Base-by-base conservation (phyloP, 2,888 invertebrate genomes). In the Watsonalla binaria region DNA sequence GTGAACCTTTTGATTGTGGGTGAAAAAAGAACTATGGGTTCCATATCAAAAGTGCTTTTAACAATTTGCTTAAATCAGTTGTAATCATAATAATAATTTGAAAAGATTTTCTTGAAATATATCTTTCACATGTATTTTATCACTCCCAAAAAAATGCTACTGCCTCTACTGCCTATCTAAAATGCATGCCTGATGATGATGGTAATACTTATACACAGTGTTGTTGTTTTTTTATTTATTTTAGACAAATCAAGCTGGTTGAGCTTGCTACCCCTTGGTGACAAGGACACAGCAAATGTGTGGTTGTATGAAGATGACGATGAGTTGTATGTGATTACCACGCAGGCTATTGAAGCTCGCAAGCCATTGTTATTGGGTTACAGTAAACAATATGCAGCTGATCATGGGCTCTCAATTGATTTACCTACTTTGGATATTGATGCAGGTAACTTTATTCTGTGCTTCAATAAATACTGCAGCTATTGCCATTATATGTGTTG, bases 201-300 rank as follows among this genome's bases (percentile, higher is more conserved):
- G 5, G 4, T 14, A 45, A 15, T 24, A 46, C 33, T 14, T 35
- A 15, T 24, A 46, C 33, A 46, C 2, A 48, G 11, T 34, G 14
- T 14, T 54, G 13, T 13, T 48, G 14, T 35, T 45, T 46, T 39
- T 8, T 54, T 53, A 6, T 46, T 33, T 52, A 60, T 59, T 65
- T 37, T 62, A 86, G 86, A 86, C 62, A 84, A 83, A 74, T 77
- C 82, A 11, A 86, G 84, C 59, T 86, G 86, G 86, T 68, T 86
- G 37, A 64, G 81, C 47, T 57, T 86, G 14, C 53, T 86, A 7
- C 78, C 79, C 0, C 60, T 84, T 6, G 84, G 83, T 0, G 72
- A 74, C 34, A 56, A 70, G 48, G 58, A 48, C 9, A 67, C 80
- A 0, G 80, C 84, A 4, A 86, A 85, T 61, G 62, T 84, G 0